Evolutionary conservation across 1,140 invertebrate species (phyloP), one percentile per base, ranked within the genome.

Genomic region (Brachionus sp.): DNA sequence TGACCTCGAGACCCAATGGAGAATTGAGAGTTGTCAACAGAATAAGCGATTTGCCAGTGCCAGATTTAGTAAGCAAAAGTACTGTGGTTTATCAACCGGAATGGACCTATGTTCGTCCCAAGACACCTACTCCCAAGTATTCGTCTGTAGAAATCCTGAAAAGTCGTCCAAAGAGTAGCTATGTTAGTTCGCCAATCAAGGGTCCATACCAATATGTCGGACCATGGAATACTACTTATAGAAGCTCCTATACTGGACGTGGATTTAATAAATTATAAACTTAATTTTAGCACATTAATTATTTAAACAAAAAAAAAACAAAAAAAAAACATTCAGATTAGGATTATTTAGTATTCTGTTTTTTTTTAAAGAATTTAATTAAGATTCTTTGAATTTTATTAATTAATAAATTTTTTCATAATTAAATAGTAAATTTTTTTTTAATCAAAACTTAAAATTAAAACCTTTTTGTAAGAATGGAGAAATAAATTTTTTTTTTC

Each of bases 141-240:
- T n/a, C 29, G n/a, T 62, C 29, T 23, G 23, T 62, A 7, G 19
- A 35, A 23, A 25, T 25, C 19, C 19, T 75, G 44, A 46, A 12
- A 46, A 35, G 16, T 6, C 39, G 70, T 5, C 70, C 70, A 75
- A 75, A 75, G 44, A n/a, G 42, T 5, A 75, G 70, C n/a, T 75
- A 46, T 33, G 62, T 39, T n/a, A n/a, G 10, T 33, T 57, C 77
- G 6, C 23, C 50, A 5, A 75, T 75, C 19, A 57, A 66, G 29
- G 77, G 77, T 4, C 77, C 77, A 3, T 10, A 39, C 12, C n/a
- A 23, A 16, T 62, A 39, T 66, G 50, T 25, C n/a, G 77, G 77
- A 19, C 50, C 77, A 7, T 80, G 77, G 77, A 80, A 80, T 66
- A 80, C 77, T 6, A 80, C 77, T 66, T 80, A 80, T 29, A 19